These are phyloP conservation scores for Diaphora mendica DNA, from an alignment of 2,888 invertebrate species.

Conservation along the genomic window DNA sequence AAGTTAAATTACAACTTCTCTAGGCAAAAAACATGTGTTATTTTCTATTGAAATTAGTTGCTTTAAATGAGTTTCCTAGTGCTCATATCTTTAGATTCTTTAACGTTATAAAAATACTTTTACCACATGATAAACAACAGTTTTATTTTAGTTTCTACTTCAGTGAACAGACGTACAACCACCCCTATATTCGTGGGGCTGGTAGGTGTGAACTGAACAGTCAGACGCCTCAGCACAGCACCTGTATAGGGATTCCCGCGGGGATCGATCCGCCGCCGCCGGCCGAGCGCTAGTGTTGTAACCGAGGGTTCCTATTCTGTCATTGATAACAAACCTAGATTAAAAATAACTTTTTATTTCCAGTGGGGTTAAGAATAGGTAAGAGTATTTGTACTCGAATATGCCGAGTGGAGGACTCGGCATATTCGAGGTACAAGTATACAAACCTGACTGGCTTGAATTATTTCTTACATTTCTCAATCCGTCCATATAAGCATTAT, in stretches of 20 bases:
- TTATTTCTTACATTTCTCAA: not conserved
- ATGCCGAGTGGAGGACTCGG: too few relatives aligned
- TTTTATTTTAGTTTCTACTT: conserved; percentile 10
- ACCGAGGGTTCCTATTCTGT: conserved; percentile 13
- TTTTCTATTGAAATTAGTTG: too few relatives aligned
- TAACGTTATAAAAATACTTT: too few relatives aligned
- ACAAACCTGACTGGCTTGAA: not conserved
- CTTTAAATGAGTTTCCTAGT: too few relatives aligned
- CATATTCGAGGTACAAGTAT: not conserved
- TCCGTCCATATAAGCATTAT: not conserved
- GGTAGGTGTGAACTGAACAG: conserved; percentile 29
- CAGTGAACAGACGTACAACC: conserved; percentile 9
- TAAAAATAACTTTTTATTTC: not conserved
- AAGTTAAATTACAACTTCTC: too few relatives aligned
- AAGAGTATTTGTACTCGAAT: too few relatives aligned
- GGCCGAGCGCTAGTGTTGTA: conserved; percentile 27
- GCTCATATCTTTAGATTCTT: too few relatives aligned
- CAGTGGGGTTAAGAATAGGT: not conserved
- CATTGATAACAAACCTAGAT: not conserved
- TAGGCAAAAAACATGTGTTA: too few relatives aligned
- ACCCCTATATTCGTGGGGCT: conserved; percentile 20
- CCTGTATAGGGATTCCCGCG: conserved; percentile 61
- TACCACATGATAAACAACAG: conserved; percentile 1
- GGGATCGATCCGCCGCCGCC: conserved; percentile 55
- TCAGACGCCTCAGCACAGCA: conserved; percentile 43